Evolutionary conservation across 2,888 invertebrate species (phyloP), one percentile per base, ranked within the genome.

Genomic region (Eilema caniola): DNA sequence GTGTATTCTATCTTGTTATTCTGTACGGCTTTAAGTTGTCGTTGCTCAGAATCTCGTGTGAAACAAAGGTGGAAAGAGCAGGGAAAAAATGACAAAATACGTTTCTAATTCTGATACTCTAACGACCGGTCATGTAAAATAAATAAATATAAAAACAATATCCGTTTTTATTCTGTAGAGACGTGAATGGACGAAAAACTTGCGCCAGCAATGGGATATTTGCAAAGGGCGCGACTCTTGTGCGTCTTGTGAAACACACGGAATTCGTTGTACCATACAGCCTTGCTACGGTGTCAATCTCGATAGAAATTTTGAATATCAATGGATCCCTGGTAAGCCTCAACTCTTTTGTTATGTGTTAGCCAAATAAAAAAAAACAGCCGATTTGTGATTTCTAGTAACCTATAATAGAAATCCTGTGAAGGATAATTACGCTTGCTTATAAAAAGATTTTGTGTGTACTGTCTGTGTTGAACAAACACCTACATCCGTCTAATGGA

Each of bases 291-390:
- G 95, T 7, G 94, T 95, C 5, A 93, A 95, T 76, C 87, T 95
- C 12, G 95, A 95, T 74, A 85, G 95, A 66, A 95, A 95, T 79
- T 95, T 95, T 83, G 95, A 95, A 83, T 95, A 95, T 73, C 95
- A 95, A 76, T 95, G 95, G 95, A 94, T 95, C 82, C 90, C 94
- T 60, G 85, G 94, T 94, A 63, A 88, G 90, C 82, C 12, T 20
- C 2, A 37, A 4, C 8, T 24, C n/a, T 5, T 28, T 47, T 28
- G 28, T 53, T 14, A 25, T 3, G 25, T n/a, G 24, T 23, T 37
- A 8, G 14, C 7, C 3, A 16, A 24, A 7, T 20, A 47, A 47
- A 47, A 16, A 47, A 20, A 47, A 47, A 47, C n/a, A n/a, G n/a
- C n/a, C n/a, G n/a, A n/a, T n/a, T n/a, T n/a, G n/a, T n/a, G n/a